Evolutionary conservation across 2,888 invertebrate species (phyloP), one percentile per base, ranked within the genome.

Genomic region (Thalpophila matura): DNA sequence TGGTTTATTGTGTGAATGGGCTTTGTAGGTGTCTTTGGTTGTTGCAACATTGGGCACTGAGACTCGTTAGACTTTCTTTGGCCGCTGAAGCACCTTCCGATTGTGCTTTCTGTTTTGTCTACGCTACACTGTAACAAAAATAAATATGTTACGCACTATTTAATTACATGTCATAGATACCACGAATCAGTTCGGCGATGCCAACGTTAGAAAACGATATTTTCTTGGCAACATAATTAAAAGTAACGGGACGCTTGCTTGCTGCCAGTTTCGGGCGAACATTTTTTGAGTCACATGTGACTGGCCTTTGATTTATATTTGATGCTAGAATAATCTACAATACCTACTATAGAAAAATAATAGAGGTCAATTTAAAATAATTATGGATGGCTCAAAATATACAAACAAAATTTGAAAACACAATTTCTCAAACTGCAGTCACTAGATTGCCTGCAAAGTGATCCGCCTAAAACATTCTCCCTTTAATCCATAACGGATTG

Each of bases 1-100:
- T 89, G 88, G 80, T 94, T 95, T 73, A 93, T 95, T 26, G 93
- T 95, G 68, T 93, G 93, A 38, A 94, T 95, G 4, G 95, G 94
- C 75, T 90, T 93, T 9, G 94, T 92, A 12, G 95, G 94, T 40
- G 95, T 94, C 79, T 95, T 92, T 58, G 90, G 94, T 66, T 93
- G 91, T 66, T 96, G 95, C 58, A 97, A 87, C 96, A 97, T 97
- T 10, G 97, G 97, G 74, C 96, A 97, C 83, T 97, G 97, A 7
- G 97, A 97, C 90, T 97, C 97, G 93, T 97, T 97, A 79, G 97
- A 97, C 80, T 96, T 96, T 29, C 97, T 93, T 50, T 96, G 96
- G n/a, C 96, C 95, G 24, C 96, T 95, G 71, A 97, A 97, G 85
- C 97, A 97, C 71, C 96, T 95, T 9, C 96, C 96, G 54, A 96